phyloP scores from a whole-genome alignment of 2,113 vertebrate genomes.

The Neodontobutis hainanensis region DNA sequence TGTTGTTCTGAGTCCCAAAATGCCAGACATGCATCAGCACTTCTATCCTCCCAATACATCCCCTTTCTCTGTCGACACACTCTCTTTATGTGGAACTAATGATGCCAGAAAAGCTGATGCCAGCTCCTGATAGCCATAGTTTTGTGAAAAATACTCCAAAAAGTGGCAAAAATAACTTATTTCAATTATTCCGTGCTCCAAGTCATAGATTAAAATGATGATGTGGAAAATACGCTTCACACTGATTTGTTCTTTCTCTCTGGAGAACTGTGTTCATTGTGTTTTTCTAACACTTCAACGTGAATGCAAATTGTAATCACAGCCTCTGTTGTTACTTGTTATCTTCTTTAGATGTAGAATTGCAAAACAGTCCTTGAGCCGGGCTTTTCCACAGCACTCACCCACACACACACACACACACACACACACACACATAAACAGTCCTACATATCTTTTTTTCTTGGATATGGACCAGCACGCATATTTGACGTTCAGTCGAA shows the following conservation, averaged over 20 bases:
- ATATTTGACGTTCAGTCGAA: slow-evolving; percentile 44
- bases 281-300: slow-evolving; percentile 28
- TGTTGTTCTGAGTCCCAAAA: slow-evolving; percentile 45
- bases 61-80: background rate
- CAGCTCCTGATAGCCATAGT: slow-evolving; percentile 21
- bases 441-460: slow-evolving; percentile 26
- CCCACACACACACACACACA: slow-evolving; percentile 19
- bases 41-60: slow-evolving; percentile 39
- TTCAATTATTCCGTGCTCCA: slow-evolving; percentile 44
- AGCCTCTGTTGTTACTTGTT: slow-evolving; percentile 51
- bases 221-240: slow-evolving; percentile 43
- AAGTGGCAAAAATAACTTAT: slow-evolving; percentile 26
- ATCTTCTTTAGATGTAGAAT: slow-evolving; percentile 61
- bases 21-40: slow-evolving; percentile 58
- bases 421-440: slow-evolving; percentile 8
- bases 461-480: slow-evolving; percentile 9
- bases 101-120: slow-evolving; percentile 44
- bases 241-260: slow-evolving; percentile 40
- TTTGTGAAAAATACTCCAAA: slow-evolving; percentile 25
- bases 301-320: slow-evolving; percentile 55
- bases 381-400: slow-evolving; percentile 22
- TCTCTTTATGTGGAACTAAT: slow-evolving; percentile 57
- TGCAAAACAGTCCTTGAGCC: slow-evolving; percentile 50
- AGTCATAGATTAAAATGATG: slow-evolving; percentile 50
- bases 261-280: slow-evolving; percentile 35